phyloP scores from a whole-genome alignment of 2,113 vertebrate genomes.

The Egretta garzetta region DNA sequence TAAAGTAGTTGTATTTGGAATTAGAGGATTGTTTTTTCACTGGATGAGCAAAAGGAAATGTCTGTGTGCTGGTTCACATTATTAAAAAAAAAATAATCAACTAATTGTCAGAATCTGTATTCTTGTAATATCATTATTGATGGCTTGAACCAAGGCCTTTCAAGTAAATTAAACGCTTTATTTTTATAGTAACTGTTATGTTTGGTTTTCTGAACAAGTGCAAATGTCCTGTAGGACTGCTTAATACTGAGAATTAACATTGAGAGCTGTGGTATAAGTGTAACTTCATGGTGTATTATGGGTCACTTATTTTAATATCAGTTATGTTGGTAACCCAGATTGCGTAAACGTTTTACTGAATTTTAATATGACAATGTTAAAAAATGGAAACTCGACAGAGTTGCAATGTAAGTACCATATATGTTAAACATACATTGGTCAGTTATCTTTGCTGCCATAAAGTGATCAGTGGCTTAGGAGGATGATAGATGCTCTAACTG shows the following conservation, averaged over 20 bases:
- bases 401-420: not conserved
- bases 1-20: not conserved
- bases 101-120: not conserved
- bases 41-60: not conserved
- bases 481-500: slow-evolving; percentile 63
- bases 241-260: not conserved
- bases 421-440: slow-evolving; percentile 42
- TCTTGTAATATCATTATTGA: not conserved
- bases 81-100: not conserved
- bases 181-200: not conserved
- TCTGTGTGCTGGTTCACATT: not conserved
- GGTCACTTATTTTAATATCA: not conserved
- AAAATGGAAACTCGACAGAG: slow-evolving; percentile 25
- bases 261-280: not conserved
- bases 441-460: slow-evolving; percentile 44
- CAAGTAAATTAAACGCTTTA: not conserved
- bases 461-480: slow-evolving; percentile 58
- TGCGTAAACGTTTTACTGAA: not conserved
- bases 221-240: not conserved
- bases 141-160: not conserved
- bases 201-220: not conserved
- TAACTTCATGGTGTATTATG: not conserved
- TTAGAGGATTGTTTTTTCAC: not conserved
- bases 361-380: not conserved
- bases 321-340: not conserved